Conservation (phyloP, 2,113 vertebrate species). For the Aleadryas rufinucha region DNA sequence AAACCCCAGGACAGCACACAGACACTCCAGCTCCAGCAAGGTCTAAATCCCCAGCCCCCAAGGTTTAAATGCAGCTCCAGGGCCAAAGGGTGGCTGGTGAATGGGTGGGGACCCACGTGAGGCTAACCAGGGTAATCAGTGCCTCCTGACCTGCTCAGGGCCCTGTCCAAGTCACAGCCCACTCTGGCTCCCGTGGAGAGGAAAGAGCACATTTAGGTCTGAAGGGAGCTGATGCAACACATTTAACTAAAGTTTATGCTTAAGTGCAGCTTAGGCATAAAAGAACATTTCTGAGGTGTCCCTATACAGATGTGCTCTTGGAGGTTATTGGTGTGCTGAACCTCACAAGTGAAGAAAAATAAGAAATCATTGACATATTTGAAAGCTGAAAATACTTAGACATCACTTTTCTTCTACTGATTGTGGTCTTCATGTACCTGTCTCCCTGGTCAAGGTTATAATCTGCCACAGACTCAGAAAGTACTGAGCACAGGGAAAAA, state of each 20-base stretch:
- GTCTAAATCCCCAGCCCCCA: fast-evolving
- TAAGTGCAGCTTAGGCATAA: not conserved
- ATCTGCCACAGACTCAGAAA: not conserved
- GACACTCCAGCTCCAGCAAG: fast-evolving
- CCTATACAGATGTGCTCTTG: not conserved
- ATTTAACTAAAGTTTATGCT: not conserved
- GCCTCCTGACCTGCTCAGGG: not conserved
- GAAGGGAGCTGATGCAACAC: not conserved
- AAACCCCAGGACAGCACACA: fast-evolving
- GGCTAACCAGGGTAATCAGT: not conserved
- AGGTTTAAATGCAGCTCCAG: not conserved
- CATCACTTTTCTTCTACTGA: not conserved
- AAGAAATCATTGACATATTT: not conserved
- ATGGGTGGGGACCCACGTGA: not conserved
- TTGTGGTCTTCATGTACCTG: not conserved
- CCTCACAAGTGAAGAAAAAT: not conserved
- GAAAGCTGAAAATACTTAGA: not conserved
- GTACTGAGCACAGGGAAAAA: not conserved
- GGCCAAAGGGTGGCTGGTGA: no score
- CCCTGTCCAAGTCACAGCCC: not conserved
- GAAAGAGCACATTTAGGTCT: not conserved
- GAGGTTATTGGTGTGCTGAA: not conserved
- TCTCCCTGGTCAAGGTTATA: not conserved
- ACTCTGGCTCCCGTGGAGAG: not conserved
- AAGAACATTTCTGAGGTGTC: not conserved